phyloP scores from a whole-genome alignment of 2,113 vertebrate genomes.

The Melanotaenia duboulayi region DNA sequence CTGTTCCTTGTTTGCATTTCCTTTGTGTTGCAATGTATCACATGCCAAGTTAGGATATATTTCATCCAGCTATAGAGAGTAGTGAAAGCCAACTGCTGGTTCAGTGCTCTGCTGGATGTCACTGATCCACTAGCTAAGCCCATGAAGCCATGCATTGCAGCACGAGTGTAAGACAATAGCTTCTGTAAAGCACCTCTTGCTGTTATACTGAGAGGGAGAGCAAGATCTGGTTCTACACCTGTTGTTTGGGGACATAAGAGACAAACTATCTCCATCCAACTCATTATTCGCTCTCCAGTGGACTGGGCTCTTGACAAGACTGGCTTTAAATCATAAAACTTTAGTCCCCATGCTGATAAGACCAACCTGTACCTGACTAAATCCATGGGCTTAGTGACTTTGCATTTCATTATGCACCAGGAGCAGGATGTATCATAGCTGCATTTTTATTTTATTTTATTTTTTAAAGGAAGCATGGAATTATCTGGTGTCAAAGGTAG shows the following conservation, averaged over 20 bases:
- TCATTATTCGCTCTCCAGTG: constrained; percentile 47
- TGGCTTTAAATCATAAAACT: constrained; percentile 58
- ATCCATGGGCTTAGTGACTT: constrained; percentile 55
- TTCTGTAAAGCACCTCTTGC: constrained; percentile 79
- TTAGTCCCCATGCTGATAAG: constrained; percentile 49
- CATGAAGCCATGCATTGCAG: constrained; percentile 57
- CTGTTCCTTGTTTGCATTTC: constrained; percentile 59
- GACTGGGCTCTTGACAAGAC: constrained; percentile 44
- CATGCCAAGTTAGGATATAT: constrained; percentile 70
- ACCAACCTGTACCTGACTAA: constrained; percentile 63
- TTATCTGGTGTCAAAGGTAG: constrained; percentile 21
- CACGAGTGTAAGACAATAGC: constrained; percentile 83
- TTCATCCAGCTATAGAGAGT: constrained; percentile 70
- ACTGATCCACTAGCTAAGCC: constrained; percentile 80
- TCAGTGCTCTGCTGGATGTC: constrained; percentile 75
- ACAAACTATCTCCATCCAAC: constrained; percentile 54
- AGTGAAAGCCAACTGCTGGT: constrained; percentile 74
- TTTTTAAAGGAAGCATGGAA: constrained; percentile 12
- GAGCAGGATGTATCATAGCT: constrained; percentile 7
- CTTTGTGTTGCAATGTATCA: constrained; percentile 45
- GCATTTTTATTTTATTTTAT: background rate
- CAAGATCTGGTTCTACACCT: constrained; percentile 77
- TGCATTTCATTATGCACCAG: constrained; percentile 44
- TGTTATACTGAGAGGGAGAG: constrained; percentile 57
- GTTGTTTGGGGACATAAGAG: constrained; percentile 69